A percentile compares a stretch with the other conserved stretches of the same genome.
These are phyloP conservation scores for Drosophila nigritarsus DNA, from an alignment of 2,888 invertebrate species.

Conservation along the genomic window DNA sequence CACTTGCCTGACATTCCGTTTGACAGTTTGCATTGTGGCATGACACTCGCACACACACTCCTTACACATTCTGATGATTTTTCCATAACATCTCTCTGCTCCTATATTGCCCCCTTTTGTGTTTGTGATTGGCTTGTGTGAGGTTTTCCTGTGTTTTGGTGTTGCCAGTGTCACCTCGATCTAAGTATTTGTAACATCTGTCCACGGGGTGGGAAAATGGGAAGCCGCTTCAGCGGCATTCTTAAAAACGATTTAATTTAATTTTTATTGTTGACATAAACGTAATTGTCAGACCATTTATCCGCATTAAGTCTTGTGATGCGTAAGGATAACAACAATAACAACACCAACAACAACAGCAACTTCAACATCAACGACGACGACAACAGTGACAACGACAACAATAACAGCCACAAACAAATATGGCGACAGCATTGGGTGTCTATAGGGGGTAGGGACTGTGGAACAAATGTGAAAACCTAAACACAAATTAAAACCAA, in stretches of 20 bases:
- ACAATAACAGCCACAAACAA: slow-evolving; percentile 64
- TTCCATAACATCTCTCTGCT: slow-evolving; percentile 38
- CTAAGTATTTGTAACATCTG: slow-evolving; percentile 70
- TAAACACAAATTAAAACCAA: not conserved
- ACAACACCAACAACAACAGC: slow-evolving; percentile 37
- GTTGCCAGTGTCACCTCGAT: slow-evolving; percentile 42
- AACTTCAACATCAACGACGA: slow-evolving; percentile 58
- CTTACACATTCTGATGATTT: slow-evolving; percentile 52
- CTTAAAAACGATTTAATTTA: slow-evolving; percentile 80
- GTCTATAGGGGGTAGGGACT: slow-evolving; percentile 23
- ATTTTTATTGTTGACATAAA: slow-evolving; percentile 79
- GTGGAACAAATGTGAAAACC: slow-evolving; percentile 26
- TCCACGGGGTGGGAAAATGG: slow-evolving; percentile 36
- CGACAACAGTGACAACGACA: slow-evolving; percentile 33
- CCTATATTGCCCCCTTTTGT: not conserved
- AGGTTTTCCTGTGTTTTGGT: not conserved
- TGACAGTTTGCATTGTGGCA: slow-evolving; percentile 73
- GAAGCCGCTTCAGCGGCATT: slow-evolving; percentile 45
- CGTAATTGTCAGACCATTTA: slow-evolving; percentile 84
- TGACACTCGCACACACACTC: slow-evolving; percentile 55
- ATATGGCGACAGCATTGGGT: slow-evolving; percentile 60
- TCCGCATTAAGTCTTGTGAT: slow-evolving; percentile 82
- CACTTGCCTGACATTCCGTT: slow-evolving; percentile 73
- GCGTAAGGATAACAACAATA: slow-evolving; percentile 77
- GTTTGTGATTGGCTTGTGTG: slow-evolving; percentile 60